Evolutionary conservation across 2,888 invertebrate species (phyloP).

Genomic region (Thymelicus lineola): DNA sequence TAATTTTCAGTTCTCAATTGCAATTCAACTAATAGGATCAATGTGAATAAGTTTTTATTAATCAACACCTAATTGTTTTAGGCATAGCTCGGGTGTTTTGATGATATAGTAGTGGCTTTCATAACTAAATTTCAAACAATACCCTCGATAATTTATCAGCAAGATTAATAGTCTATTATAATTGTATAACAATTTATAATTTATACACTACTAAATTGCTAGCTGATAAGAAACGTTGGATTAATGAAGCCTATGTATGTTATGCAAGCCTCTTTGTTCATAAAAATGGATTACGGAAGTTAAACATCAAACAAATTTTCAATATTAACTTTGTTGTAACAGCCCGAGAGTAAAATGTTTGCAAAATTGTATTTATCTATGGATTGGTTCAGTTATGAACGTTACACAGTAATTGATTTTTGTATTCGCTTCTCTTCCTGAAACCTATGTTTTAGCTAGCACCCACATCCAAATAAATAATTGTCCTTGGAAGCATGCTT

Average conservation of each 20-base stretch:
- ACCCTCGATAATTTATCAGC: neutral
- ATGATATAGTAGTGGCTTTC: too few species aligned
- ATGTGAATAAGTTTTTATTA: too few species aligned
- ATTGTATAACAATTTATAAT: neutral
- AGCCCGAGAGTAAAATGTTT: neutral
- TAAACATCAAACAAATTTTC: neutral
- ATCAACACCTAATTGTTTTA: too few species aligned
- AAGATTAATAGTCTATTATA: neutral
- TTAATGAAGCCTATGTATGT: neutral
- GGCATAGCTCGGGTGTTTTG: too few species aligned
- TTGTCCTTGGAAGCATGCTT: too few species aligned
- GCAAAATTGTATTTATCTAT: neutral
- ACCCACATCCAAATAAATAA: too few species aligned
- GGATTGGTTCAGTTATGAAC: neutral
- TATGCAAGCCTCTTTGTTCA: neutral
- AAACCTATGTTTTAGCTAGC: too few species aligned
- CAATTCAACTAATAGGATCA: too few species aligned
- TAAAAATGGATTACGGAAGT: constrained; percentile 1
- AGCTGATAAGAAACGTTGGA: neutral
- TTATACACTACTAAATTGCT: neutral
- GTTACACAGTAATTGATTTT: neutral
- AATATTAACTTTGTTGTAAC: neutral
- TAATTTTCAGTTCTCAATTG: too few species aligned
- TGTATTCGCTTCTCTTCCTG: too few species aligned
- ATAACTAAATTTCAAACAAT: neutral